Percentiles rank a stretch among this genome's conserved stretches.
These are phyloP conservation scores for Nemotelus pantherinus DNA, from an alignment of 2,888 invertebrate species.

Conservation along the genomic window DNA sequence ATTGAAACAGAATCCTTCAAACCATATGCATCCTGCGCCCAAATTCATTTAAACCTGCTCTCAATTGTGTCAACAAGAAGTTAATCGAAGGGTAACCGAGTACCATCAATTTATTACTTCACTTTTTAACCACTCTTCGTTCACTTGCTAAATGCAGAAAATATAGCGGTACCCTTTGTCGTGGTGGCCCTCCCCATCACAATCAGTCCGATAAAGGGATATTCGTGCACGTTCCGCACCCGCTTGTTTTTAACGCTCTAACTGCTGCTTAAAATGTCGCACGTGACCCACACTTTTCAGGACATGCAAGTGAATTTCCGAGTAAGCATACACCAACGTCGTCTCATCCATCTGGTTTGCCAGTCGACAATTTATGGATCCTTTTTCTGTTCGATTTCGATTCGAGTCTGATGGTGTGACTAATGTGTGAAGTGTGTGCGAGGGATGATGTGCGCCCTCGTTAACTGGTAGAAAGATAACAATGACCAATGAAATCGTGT, in stretches of 20 bases:
- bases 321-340: not conserved
- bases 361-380: constrained; percentile 32
- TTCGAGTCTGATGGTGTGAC: not conserved
- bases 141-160: constrained; percentile 53
- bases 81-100: constrained; percentile 46
- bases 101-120: constrained; percentile 28
- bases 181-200: not conserved
- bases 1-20: constrained; percentile 45
- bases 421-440: constrained; percentile 16
- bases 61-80: constrained; percentile 49
- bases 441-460: not conserved
- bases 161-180: constrained; percentile 48
- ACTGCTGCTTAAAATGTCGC: constrained; percentile 6
- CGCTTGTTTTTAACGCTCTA: constrained; percentile 26
- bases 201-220: not conserved
- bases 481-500: constrained; percentile 12
- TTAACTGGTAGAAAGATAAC: not conserved
- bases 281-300: constrained; percentile 52
- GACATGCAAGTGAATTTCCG: constrained; percentile 41
- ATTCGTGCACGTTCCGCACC: constrained; percentile 25
- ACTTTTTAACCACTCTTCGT: constrained; percentile 40
- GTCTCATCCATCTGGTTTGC: constrained; percentile 14
- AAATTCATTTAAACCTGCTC: constrained; percentile 49
- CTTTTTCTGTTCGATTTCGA: constrained; percentile 1
- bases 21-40: constrained; percentile 46